Evolutionary conservation across 2,888 invertebrate genomes (phyloP), one percentile per base, ranked within the genome.

Genomic region (Chaetogeoica ovagalla): DNA sequence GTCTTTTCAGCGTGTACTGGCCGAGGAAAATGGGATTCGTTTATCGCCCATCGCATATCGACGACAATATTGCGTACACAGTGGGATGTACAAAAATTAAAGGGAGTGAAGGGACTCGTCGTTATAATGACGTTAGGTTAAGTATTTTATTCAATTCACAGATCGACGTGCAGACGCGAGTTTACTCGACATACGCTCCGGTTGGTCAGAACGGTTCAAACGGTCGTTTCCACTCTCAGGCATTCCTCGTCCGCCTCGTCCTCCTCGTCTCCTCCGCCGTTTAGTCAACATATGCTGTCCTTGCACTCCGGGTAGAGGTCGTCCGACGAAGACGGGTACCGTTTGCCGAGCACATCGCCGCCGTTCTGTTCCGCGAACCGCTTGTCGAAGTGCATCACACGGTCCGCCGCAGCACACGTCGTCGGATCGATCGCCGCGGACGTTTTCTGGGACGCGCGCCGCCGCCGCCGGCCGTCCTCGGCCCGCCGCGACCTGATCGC

Each of bases 231-330:
- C 55, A 79, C 57, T 2, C 62, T 43, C 2, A 76, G 30, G 30
- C 66, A 43, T 30, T 30, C 30, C 30, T 30, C 30, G 30, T 30
- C 30, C 30, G 4, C 30, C 30, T 37, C 68, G 9, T 13, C 68
- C 69, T n/a, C 43, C 43, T n/a, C 66, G 55, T 21, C 55, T 55
- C n/a, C 66, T 52, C 9, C 8, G 62, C 57, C 84, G 82, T 84
- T 84, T 84, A 90, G 91, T 92, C 91, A 91, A 91, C 91, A 91
- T 87, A 91, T 90, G 86, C 90, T 90, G 86, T 91, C 91, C 86
- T 76, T 76, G 68, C 91, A 88, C 84, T 91, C 90, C 66, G 89
- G 88, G 85, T 85, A 85, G 55, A 86, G 83, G 81, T 86, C 85
- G 77, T 85, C 85, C 9, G 84, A 83, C 15, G 83, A 83, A 60